Percentiles rank a stretch among this genome's conserved stretches.
These are phyloP conservation scores for Choristoneura rosaceana DNA, from an alignment of 2,888 invertebrate species.

Conservation along the genomic window DNA sequence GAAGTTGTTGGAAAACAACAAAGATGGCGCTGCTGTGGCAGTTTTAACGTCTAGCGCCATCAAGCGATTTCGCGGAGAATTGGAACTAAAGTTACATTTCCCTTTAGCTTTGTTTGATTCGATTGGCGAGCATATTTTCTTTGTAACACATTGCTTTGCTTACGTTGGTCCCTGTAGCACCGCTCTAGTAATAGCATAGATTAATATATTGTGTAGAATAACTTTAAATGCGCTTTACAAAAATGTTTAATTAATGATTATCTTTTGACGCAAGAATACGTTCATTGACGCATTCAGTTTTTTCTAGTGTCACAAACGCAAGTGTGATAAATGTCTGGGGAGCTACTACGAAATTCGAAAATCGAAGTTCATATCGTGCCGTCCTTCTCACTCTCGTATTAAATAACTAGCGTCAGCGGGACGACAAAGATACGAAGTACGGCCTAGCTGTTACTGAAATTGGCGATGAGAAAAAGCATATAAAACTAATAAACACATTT, in stretches of 20 bases:
- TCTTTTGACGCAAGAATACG: slow-evolving; percentile 27
- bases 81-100: slow-evolving; percentile 17
- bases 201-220: slow-evolving; percentile 63
- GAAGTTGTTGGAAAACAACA: slow-evolving; percentile 1
- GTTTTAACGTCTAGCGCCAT: slow-evolving; percentile 3
- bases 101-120: slow-evolving; percentile 21
- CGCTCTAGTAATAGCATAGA: slow-evolving; percentile 65
- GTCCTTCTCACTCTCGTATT: no score
- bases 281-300: background rate
- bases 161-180: slow-evolving; percentile 58
- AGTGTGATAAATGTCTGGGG: no score
- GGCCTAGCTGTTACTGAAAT: no score
- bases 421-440: no score
- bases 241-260: slow-evolving; percentile 22
- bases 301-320: background rate
- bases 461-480: no score
- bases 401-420: no score
- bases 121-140: slow-evolving; percentile 46
- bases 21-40: background rate
- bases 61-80: background rate
- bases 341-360: no score
- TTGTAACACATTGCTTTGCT: slow-evolving; percentile 58
- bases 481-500: no score
- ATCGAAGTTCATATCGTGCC: no score
- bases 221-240: slow-evolving; percentile 49